These are phyloP conservation scores for Alosa sapidissima DNA, from an alignment of 2,797 vertebrate species.

Conservation along the genomic window DNA sequence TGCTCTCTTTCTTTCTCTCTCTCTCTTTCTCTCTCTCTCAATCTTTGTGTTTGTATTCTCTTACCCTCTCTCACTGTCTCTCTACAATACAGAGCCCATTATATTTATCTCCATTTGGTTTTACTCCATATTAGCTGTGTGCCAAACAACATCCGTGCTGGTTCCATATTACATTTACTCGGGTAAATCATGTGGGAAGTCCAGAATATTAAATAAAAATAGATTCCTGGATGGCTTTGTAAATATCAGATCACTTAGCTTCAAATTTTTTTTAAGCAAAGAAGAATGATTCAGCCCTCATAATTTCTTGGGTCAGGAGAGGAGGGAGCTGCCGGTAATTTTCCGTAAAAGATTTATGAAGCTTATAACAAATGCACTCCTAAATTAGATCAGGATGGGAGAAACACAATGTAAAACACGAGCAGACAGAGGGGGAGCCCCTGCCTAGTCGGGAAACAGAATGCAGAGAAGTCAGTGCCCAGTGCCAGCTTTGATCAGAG, in stretches of 20 bases:
- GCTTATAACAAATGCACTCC: slow-evolving; percentile 3
- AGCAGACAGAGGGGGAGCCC: background rate
- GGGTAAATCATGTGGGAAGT: background rate
- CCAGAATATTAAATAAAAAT: slow-evolving; percentile 39
- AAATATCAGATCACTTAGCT: background rate
- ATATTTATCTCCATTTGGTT: background rate
- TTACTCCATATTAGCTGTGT: background rate
- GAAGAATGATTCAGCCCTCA: background rate
- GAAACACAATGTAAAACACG: slow-evolving; percentile 13
- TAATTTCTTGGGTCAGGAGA: slow-evolving; percentile 29
- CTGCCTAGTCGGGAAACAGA: background rate
- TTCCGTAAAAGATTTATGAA: background rate
- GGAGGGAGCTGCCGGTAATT: slow-evolving; percentile 15
- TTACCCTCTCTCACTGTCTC: background rate
- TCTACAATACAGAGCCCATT: background rate
- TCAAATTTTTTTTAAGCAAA: background rate
- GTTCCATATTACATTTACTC: background rate
- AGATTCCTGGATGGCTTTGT: slow-evolving; percentile 21
- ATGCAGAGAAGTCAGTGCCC: background rate
- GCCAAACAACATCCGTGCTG: background rate
- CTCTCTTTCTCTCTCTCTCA: background rate
- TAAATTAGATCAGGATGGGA: slow-evolving; percentile 28
- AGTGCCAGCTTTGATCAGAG: too few species aligned
- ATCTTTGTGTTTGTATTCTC: background rate
- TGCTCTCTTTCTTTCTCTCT: background rate